A percentile compares a stretch with the other conserved stretches of the same genome.
Evolutionary conservation across 64 coral and sea anemone genomes (phyloP).

Genomic region (Actinia equina): DNA sequence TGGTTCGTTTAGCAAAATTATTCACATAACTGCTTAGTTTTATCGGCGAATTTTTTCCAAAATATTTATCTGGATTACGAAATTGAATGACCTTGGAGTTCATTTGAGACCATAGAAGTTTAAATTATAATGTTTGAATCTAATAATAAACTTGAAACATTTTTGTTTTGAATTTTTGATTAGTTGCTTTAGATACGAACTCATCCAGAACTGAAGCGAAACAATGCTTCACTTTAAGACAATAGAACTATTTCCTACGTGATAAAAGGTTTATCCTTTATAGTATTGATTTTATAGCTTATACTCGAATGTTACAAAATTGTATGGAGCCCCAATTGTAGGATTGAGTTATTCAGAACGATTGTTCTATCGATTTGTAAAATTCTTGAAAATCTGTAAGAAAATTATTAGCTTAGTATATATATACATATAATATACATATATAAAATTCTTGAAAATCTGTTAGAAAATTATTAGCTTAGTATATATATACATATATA

Average conservation of each 20-base stretch:
- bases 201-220: background rate
- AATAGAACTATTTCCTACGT: background rate
- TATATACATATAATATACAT: too few species aligned
- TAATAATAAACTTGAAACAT: background rate
- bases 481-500: too few species aligned
- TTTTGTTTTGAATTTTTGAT: background rate
- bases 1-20: background rate
- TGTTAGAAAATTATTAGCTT: too few species aligned
- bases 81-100: background rate
- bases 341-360: too few species aligned
- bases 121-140: background rate
- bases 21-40: background rate
- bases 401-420: too few species aligned
- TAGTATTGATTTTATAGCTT: too few species aligned
- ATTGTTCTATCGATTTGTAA: too few species aligned
- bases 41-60: background rate
- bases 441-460: too few species aligned
- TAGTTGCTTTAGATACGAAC: background rate
- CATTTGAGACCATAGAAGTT: background rate
- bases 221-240: background rate
- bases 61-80: background rate
- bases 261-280: background rate
- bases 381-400: too few species aligned
- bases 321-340: too few species aligned
- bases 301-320: too few species aligned